Base-by-base conservation (phyloP, 1,140 invertebrate species). In the Teleogryllus occipitalis region DNA sequence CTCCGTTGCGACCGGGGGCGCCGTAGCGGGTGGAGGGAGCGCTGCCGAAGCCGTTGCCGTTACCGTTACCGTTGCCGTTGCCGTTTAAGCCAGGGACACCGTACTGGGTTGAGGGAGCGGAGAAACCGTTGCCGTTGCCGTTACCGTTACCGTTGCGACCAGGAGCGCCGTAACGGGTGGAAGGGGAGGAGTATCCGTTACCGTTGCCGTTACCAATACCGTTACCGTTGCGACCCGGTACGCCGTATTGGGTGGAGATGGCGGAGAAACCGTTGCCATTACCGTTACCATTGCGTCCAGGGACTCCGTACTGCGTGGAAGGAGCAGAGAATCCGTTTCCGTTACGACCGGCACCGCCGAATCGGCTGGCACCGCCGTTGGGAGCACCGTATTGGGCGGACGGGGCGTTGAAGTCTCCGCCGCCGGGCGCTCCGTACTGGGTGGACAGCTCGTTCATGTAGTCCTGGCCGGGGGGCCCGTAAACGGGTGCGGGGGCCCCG, bases 31-130 rank as follows among this genome's bases (percentile, higher is more conserved):
- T 46, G 18, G 47, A 54, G 8, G 27, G 78, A 74, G 49, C 54
- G 22, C 46, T 18, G 22, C 46, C 12, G 54, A 65, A 18, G 47
- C 76, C 74, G 74, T 39, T 46, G 22, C 47, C 27, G 27, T 39
- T 39, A 39, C 27, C 54, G 49, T 54, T 54, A 54, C 49, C 49
- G 18, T 65, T 65, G 27, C 27, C 27, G 54, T 65, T 21, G 8
- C 39, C 76, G 14, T 76, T 76, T 4, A n/a, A n/a, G 4, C 21
- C 76, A 46, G 79, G 81, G 47, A 75, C 79, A 8, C 81, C 81
- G 46, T 81, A 80, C 54, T 80, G 81, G 15, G 48, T 72, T 1
- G 81, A 81, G 21, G 79, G 79, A 6, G 75, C 54, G 2, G 49
- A 46, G 6, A 47, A 14, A n/a, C 47, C 22, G 14, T 47, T 18